A percentile compares a stretch with the other conserved stretches of the same genome.
phyloP scores from a whole-genome alignment of 92 coral and sea anemone species.

The Epizoanthus rinbou region DNA sequence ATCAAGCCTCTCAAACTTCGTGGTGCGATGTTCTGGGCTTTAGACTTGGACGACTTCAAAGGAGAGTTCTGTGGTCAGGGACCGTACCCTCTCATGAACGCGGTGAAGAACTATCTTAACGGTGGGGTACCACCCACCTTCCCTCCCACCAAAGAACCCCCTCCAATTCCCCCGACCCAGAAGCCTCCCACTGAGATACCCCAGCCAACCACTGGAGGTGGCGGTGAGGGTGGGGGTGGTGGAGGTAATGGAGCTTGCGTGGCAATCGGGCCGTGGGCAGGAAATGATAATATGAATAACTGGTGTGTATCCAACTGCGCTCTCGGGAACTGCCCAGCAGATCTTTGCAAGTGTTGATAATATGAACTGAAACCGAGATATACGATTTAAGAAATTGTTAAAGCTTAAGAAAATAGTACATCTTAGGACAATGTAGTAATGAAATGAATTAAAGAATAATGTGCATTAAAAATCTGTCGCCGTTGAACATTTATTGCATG shows the following conservation, averaged over 20 bases:
- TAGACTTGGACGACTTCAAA: too few species aligned
- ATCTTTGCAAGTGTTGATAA: conserved; percentile 2
- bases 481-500: too few species aligned
- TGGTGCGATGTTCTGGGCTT: too few species aligned
- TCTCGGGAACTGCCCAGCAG: conserved; percentile 1
- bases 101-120: background rate
- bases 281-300: background rate
- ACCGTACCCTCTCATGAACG: too few species aligned
- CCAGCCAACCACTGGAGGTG: conserved; percentile 3
- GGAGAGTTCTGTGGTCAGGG: too few species aligned
- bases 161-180: conserved; percentile 2
- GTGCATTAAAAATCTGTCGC: too few species aligned
- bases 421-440: background rate
- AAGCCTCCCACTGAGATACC: conserved; percentile 6
- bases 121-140: background rate
- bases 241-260: background rate
- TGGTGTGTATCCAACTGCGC: conserved; percentile 16
- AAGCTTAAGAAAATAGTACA: background rate
- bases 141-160: conserved; percentile 7
- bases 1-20: too few species aligned
- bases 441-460: background rate
- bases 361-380: background rate
- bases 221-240: background rate
- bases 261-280: conserved; percentile 2
- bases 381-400: background rate